Evolutionary conservation across 1,140 invertebrate species (phyloP), one percentile per base, ranked within the genome.

Genomic region (Apis dorsata): DNA sequence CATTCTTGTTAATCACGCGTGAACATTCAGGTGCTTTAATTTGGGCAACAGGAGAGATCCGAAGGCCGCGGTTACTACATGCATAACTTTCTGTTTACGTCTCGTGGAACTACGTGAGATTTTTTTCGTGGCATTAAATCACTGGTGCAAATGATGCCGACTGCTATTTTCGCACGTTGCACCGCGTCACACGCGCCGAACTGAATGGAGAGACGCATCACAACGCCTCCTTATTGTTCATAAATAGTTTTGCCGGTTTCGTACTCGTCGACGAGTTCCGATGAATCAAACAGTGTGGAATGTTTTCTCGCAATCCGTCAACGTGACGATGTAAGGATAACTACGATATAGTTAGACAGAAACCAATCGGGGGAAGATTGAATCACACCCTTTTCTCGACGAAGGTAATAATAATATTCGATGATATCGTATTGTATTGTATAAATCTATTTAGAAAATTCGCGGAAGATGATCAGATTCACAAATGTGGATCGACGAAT

Each of bases 131-230:
- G 74, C 57, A 62, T 84, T 68, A 79, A 84, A 75, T 72, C 55
- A 63, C 74, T 59, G 24, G 0, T 28, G 70, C 59, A 65, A 82
- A 85, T 81, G 88, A 89, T 68, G 87, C 60, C 57, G 85, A 63
- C 12, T 71, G 65, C 87, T 89, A 89, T 89, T 89, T 89, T 81
- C 85, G 85, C 81, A 68, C 66, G 49, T 73, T 63, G 68, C 77
- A 63, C 59, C 87, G 87, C 88, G 81, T 88, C 69, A 44, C 63
- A 51, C 11, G 66, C 55, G 57, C 59, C 28, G 51, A 76, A 73
- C 79, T 85, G 80, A 88, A 88, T 88, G 87, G 85, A 82, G 57
- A 69, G 70, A 73, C 83, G 81, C 88, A 83, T 89, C 88, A 66
- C 13, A 55, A 86, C 79, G 77, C 86, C 81, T 80, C 82, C 85